These are phyloP conservation scores for Lucilia cuprina DNA, from an alignment of 1,140 invertebrate genomes.

Conservation along the genomic window DNA sequence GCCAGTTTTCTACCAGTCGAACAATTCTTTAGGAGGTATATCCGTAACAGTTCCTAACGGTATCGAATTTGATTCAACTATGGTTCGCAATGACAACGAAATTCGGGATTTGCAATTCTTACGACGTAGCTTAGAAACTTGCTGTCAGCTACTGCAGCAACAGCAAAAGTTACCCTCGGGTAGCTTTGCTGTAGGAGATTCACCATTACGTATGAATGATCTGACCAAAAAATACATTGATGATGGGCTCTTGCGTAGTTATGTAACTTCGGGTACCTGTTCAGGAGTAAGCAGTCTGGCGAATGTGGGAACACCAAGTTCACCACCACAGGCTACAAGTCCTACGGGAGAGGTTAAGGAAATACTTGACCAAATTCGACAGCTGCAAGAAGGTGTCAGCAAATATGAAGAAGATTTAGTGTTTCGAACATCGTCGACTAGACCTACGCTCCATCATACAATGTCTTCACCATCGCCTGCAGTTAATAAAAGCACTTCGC, in stretches of 20 bases:
- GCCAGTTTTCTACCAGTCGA: conserved; percentile 40
- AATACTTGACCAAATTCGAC: conserved; percentile 73
- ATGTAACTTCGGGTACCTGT: conserved; percentile 66
- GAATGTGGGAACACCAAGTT: conserved; percentile 70
- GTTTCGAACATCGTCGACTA: conserved; percentile 29
- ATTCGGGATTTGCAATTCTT: conserved; percentile 41
- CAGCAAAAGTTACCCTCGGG: conserved; percentile 36
- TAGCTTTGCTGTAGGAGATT: conserved; percentile 20
- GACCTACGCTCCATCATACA: conserved; percentile 50
- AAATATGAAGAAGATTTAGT: conserved; percentile 50
- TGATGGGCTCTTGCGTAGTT: conserved; percentile 36
- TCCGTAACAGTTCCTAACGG: conserved; percentile 39
- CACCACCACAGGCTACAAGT: conserved; percentile 78
- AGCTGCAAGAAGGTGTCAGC: conserved; percentile 65
- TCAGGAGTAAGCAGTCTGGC: conserved; percentile 74
- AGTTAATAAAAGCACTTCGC: neutral
- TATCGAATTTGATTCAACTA: neutral
- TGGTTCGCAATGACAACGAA: conserved; percentile 27
- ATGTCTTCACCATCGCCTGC: conserved; percentile 47
- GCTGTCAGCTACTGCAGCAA: conserved; percentile 49
- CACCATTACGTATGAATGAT: conserved; percentile 38
- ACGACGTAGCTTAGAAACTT: conserved; percentile 53
- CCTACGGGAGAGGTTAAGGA: conserved; percentile 75
- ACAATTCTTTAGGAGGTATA: conserved; percentile 43
- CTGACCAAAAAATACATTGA: conserved; percentile 37